Percentiles rank a stretch among this genome's conserved stretches.
Conservation (phyloP, 2,888 invertebrate genomes). For the Drosophila pseudotalamancana region DNA sequence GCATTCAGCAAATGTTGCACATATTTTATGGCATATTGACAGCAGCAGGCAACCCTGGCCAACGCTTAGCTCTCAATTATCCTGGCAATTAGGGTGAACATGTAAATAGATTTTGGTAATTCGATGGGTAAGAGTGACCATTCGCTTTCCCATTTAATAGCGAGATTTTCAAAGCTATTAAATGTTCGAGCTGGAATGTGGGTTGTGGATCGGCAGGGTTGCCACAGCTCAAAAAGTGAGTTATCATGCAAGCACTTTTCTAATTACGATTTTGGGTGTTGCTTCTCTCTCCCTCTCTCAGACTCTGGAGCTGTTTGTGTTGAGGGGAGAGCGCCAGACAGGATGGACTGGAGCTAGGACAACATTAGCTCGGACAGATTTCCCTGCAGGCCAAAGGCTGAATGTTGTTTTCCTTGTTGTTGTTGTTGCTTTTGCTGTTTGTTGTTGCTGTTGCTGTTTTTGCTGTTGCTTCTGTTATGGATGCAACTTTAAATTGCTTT, state of each 20-base stretch:
- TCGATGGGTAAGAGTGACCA: constrained; percentile 33
- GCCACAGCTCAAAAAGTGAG: constrained; percentile 59
- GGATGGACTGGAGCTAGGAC: constrained; percentile 19
- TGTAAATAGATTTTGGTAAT: constrained; percentile 70
- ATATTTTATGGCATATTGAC: constrained; percentile 26
- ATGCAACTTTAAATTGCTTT: constrained; percentile 79
- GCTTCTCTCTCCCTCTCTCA: not conserved
- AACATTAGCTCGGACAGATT: constrained; percentile 76
- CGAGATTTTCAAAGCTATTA: constrained; percentile 57
- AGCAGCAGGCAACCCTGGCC: not conserved
- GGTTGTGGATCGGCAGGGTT: not conserved
- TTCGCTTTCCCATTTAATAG: constrained; percentile 39
- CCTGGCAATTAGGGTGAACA: constrained; percentile 59
- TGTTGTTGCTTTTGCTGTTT: too few relatives aligned
- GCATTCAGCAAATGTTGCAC: constrained; percentile 24
- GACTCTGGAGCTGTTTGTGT: not conserved
- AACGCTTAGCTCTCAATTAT: constrained; percentile 41
- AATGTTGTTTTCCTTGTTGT: constrained; percentile 33
- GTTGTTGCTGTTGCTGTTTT: constrained; percentile 2
- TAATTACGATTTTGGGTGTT: constrained; percentile 62
- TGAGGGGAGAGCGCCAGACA: constrained; percentile 8
- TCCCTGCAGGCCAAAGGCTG: constrained; percentile 64
- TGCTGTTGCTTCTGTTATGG: constrained; percentile 71
- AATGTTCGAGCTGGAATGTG: constrained; percentile 23
- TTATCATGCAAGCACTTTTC: constrained; percentile 78